A percentile compares a stretch with the other conserved stretches of the same genome.
Evolutionary conservation across 2,113 vertebrate species (phyloP).

Genomic region (Hemiprocne comata): DNA sequence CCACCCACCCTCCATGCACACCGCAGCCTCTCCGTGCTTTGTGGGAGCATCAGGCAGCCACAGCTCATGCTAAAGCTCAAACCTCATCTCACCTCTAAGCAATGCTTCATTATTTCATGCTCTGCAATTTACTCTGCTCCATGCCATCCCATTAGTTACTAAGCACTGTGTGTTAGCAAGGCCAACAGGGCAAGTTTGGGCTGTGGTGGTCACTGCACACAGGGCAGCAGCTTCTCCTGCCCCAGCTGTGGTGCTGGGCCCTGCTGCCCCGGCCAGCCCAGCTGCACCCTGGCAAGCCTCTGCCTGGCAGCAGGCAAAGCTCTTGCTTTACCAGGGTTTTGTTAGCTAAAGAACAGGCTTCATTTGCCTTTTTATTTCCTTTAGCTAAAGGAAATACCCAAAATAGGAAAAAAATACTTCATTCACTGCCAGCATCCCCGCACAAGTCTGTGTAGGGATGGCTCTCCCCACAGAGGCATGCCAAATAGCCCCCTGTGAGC

Average conservation of each 20-base stretch:
- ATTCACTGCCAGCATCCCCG: accelerated
- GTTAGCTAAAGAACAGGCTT: neutral
- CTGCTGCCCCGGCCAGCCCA: neutral
- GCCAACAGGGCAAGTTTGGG: neutral
- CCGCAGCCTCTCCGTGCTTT: accelerated
- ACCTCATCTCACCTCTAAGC: accelerated
- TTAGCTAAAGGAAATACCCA: neutral
- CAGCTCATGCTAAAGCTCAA: neutral
- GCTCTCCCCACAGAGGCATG: neutral
- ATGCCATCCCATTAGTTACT: accelerated
- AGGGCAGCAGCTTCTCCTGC: neutral
- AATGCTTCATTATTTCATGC: neutral
- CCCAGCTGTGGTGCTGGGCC: neutral
- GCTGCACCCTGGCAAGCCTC: accelerated
- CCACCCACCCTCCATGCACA: neutral
- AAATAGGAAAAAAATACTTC: neutral
- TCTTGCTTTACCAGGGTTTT: neutral
- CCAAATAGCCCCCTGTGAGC: neutral
- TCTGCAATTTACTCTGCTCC: neutral
- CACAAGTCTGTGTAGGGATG: accelerated
- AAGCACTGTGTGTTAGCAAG: accelerated
- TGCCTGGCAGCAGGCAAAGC: accelerated
- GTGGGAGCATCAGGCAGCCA: neutral
- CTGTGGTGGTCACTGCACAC: neutral
- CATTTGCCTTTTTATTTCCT: neutral